Percentiles rank a stretch among this genome's conserved stretches.
These are phyloP conservation scores for Tyria jacobaeae DNA, from an alignment of 2,888 invertebrate genomes.

Conservation along the genomic window DNA sequence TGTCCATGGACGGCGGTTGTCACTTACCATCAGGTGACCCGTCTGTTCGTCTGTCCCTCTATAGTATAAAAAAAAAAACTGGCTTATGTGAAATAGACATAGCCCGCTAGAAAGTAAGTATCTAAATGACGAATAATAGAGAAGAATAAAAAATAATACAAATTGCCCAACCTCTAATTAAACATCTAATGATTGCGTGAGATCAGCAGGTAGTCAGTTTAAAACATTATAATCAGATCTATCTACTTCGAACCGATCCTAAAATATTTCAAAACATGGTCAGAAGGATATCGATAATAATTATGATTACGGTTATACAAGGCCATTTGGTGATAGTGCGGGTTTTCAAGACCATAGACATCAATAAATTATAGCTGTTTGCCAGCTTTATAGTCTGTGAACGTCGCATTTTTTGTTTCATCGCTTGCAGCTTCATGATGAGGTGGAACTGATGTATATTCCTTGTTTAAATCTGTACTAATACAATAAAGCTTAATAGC, in stretches of 20 bases:
- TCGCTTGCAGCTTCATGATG: background rate
- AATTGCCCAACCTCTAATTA: background rate
- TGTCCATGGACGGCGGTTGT: too few species aligned
- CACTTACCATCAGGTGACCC: too few species aligned
- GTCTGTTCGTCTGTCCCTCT: too few species aligned
- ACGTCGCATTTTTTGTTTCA: background rate
- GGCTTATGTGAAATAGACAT: too few species aligned
- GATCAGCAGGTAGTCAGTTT: background rate
- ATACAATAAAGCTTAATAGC: too few species aligned
- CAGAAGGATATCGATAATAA: background rate
- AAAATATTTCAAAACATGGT: background rate
- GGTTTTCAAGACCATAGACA: slow-evolving; percentile 8
- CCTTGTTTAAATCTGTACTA: background rate
- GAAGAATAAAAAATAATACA: too few species aligned
- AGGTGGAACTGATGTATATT: background rate
- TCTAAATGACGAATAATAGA: too few species aligned
- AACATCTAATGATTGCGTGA: background rate
- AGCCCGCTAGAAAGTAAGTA: too few species aligned
- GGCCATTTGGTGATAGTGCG: background rate
- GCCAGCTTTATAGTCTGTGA: slow-evolving; percentile 8
- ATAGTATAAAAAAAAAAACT: too few species aligned
- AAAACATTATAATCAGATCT: background rate
- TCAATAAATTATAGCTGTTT: slow-evolving; percentile 9
- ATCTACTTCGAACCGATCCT: background rate
- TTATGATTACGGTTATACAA: background rate